Evolutionary conservation across 2,888 invertebrate genomes (phyloP), one percentile per base, ranked within the genome.

Genomic region (Pilophorus perplexus): DNA sequence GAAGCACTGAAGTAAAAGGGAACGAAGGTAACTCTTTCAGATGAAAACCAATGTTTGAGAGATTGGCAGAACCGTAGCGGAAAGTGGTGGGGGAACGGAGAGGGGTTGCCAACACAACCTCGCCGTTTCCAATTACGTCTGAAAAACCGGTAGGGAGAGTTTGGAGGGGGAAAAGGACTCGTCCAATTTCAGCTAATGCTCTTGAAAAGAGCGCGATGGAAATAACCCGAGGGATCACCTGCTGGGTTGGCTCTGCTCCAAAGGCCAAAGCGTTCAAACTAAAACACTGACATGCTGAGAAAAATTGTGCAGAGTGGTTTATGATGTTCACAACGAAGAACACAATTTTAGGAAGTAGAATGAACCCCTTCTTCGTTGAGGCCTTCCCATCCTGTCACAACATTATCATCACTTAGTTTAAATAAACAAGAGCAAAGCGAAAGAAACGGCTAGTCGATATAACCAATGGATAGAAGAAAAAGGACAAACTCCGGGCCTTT

Each of bases 11-110:
- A 27, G 14, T 6, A 12, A 12, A 10, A 22, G 8, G 48, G 52
- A 28, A 25, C 3, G 14, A 22, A 62, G 62, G 62, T 62, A 62
- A 62, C 62, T 62, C 62, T 62, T 62, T 62, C 62, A 62, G 62
- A 62, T 62, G 62, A 48, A 62, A 62, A 62, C 62, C 62, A 62
- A 62, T 62, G 62, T 62, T 62, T 62, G 62, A 62, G 62, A 62
- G 62, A 62, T 62, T 62, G 62, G 62, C 48, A 62, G 62, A 62
- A 40, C 22, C 18, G 48, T 18, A 14, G 40, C 14, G 37, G 42
- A 22, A n/a, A n/a, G n/a, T n/a, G n/a, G n/a, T n/a, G 37, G 42
- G 14, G 52, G 20, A 23, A 25, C 18, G 22, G 27, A 28, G n/a
- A n/a, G n/a, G n/a, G n/a, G n/a, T n/a, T n/a, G 20, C 60, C 33